These are phyloP conservation scores for Dione juno DNA, from an alignment of 2,888 invertebrate species.

Conservation along the genomic window DNA sequence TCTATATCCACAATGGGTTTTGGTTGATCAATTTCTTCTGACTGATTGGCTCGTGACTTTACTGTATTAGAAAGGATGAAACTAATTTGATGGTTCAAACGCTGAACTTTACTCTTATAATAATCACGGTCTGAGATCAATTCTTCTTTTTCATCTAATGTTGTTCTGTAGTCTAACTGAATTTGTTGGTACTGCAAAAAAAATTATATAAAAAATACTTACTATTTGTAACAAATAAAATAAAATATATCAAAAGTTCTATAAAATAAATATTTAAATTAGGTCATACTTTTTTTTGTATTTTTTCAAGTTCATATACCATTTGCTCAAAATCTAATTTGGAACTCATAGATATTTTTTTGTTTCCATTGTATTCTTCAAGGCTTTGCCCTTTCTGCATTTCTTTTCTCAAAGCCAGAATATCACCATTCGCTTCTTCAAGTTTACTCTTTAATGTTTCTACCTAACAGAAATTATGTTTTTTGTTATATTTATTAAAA, in stretches of 20 bases:
- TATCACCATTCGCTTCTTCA: constrained; percentile 87
- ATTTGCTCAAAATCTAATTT: constrained; percentile 85
- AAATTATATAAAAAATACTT: neutral
- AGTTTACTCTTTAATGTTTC: constrained; percentile 89
- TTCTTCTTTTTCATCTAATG: constrained; percentile 94
- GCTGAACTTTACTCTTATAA: constrained; percentile 91
- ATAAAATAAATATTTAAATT: neutral
- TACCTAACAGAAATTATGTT: constrained; percentile 64
- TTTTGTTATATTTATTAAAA: neutral
- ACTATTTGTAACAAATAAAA: too few species aligned
- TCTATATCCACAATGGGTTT: constrained; percentile 89
- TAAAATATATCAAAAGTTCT: neutral
- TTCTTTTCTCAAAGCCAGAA: constrained; percentile 84
- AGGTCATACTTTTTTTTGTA: constrained; percentile 83
- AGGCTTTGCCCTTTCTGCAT: constrained; percentile 59
- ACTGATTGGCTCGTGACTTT: constrained; percentile 49
- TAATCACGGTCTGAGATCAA: constrained; percentile 91
- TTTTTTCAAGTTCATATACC: constrained; percentile 86
- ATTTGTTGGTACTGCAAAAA: constrained; percentile 86
- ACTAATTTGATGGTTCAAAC: constrained; percentile 91
- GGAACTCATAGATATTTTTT: constrained; percentile 48
- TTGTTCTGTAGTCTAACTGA: constrained; percentile 89
- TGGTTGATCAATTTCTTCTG: constrained; percentile 65
- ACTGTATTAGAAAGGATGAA: constrained; percentile 82
- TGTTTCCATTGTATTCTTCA: constrained; percentile 54